Percentiles rank a stretch among this genome's conserved stretches.
These are phyloP conservation scores for Esox niger DNA, from an alignment of 2,113 vertebrate genomes.

Conservation along the genomic window DNA sequence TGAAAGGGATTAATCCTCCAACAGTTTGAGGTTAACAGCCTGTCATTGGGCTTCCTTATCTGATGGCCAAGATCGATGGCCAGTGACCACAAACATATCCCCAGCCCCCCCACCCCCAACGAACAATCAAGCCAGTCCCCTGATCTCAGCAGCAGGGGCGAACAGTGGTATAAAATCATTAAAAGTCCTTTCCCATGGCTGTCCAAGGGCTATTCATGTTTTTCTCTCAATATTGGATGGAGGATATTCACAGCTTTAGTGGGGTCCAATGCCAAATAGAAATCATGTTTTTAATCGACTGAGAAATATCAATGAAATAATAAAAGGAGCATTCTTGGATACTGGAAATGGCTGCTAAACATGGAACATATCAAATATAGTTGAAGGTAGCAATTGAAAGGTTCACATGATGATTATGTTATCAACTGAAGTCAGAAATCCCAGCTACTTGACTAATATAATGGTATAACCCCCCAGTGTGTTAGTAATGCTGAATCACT, in stretches of 20 bases:
- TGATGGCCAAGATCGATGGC: conserved; percentile 65
- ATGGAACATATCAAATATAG: too few relatives aligned
- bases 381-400: too few relatives aligned
- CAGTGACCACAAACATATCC: conserved; percentile 54
- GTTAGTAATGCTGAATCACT: too few relatives aligned
- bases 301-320: too few relatives aligned
- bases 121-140: conserved; percentile 38
- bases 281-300: neutral
- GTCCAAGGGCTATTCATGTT: conserved; percentile 25
- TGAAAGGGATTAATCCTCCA: conserved; percentile 66
- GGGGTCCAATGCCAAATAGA: neutral
- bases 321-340: too few relatives aligned
- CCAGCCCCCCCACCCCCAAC: conserved; percentile 28
- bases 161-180: conserved; percentile 58
- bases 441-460: too few relatives aligned
- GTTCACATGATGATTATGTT: too few relatives aligned
- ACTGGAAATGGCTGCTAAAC: too few relatives aligned
- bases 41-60: conserved; percentile 69
- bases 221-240: conserved; percentile 21
- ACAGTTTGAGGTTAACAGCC: conserved; percentile 70
- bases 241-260: neutral
- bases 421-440: too few relatives aligned
- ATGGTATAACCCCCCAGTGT: too few relatives aligned
- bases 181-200: conserved; percentile 28
- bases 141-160: conserved; percentile 14